Conservation (phyloP, 2,113 vertebrate species). For the Cottus gobio region DNA sequence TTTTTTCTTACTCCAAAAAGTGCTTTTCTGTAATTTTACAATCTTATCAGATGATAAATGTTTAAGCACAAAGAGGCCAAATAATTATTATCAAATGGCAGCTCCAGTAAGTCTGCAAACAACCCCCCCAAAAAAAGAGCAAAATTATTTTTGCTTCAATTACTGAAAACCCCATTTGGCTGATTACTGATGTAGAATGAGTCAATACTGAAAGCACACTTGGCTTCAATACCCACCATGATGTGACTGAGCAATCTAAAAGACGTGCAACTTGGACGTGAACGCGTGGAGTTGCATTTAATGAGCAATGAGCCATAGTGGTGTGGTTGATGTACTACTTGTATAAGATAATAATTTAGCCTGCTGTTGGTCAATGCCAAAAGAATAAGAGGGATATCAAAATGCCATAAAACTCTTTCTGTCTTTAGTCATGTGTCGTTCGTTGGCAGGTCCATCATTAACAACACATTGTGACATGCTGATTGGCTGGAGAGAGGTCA, state of each 20-base stretch:
- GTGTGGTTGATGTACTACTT: conserved; percentile 34
- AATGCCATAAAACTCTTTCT: conserved; percentile 46
- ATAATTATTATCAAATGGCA: conserved; percentile 16
- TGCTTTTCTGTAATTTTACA: neutral
- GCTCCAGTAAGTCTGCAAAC: conserved; percentile 1
- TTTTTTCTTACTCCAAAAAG: neutral
- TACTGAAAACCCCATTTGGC: conserved; percentile 60
- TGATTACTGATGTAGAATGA: conserved; percentile 58
- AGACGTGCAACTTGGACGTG: conserved; percentile 52
- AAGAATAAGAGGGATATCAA: conserved; percentile 45
- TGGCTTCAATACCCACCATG: conserved; percentile 57
- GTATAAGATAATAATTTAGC: conserved; percentile 44
- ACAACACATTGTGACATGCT: neutral
- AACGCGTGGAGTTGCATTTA: conserved; percentile 33
- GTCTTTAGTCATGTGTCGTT: conserved; percentile 20
- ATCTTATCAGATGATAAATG: conserved; percentile 24
- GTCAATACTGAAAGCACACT: conserved; percentile 52
- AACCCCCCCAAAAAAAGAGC: neutral
- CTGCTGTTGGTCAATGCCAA: conserved; percentile 36
- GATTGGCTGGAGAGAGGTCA: neutral
- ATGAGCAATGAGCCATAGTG: conserved; percentile 30
- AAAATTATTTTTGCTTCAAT: conserved; percentile 42
- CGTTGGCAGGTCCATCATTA: conserved; percentile 15
- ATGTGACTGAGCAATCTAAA: conserved; percentile 55
- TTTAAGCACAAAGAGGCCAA: conserved; percentile 9